phyloP scores from a whole-genome alignment of 2,797 vertebrate genomes.

The Hoplostethus mediterraneus region DNA sequence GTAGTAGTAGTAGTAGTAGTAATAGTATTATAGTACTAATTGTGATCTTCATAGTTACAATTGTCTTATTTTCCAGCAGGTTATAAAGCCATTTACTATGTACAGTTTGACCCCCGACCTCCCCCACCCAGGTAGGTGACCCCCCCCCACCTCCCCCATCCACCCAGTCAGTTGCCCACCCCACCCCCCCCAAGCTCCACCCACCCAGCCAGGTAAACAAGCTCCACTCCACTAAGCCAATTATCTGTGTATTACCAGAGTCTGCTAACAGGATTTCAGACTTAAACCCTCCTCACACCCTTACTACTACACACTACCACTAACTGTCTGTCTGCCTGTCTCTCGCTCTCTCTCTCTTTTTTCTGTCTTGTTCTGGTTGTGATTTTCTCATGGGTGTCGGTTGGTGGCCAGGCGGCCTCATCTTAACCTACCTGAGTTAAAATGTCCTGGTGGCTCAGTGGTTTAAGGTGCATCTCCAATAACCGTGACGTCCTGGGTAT shows the following conservation, averaged over 20 bases:
- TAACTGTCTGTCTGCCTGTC: not conserved
- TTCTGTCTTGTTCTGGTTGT: not conserved
- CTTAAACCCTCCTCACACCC: too few relatives aligned
- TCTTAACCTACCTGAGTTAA: too few relatives aligned
- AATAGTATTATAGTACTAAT: too few relatives aligned
- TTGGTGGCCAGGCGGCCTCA: not conserved
- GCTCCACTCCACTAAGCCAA: slow-evolving; percentile 69
- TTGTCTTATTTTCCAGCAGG: not conserved
- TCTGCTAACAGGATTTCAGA: too few relatives aligned
- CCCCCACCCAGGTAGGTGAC: not conserved
- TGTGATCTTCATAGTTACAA: too few relatives aligned
- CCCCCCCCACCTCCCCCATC: too few relatives aligned
- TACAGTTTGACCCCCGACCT: too few relatives aligned
- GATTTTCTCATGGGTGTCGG: not conserved
- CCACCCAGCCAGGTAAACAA: slow-evolving; percentile 58
- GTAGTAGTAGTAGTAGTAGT: too few relatives aligned
- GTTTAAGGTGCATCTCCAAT: too few relatives aligned
- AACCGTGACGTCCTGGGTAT: too few relatives aligned
- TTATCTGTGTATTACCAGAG: slow-evolving; percentile 64
- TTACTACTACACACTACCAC: slow-evolving; percentile 12
- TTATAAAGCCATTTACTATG: not conserved
- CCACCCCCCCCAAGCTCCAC: too few relatives aligned
- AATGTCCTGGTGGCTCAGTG: too few relatives aligned
- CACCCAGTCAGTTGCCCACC: not conserved
- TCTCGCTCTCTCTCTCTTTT: not conserved